Base-by-base conservation (phyloP, 2,113 vertebrate genomes). In the Cariama cristata region DNA sequence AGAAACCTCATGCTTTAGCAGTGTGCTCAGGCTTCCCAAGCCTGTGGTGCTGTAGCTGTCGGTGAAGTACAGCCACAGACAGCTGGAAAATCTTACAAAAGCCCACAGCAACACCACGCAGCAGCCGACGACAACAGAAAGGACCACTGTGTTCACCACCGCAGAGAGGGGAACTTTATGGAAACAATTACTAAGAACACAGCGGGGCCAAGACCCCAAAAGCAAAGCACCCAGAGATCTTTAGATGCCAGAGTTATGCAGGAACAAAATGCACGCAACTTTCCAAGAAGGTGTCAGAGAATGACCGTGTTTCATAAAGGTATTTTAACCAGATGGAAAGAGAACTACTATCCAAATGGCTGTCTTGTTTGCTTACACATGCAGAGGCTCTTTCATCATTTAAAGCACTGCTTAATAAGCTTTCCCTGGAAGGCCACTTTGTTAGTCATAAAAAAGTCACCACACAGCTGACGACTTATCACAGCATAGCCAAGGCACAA, bases 71-170 rank as follows among this genome's bases (percentile, higher is more conserved):
- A 50, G 83, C 40, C 69, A 23, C 22, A 4, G 47, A 16, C 17
- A 60, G n/a, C 30, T 38, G 32, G 40, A 22, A 69, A 33, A 60
- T 55, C 12, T 67, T 17, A 33, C 32, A 66, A 22, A 33, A 38
- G 11, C 40, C 16, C 12, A 7, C 26, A 32, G 49, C 81, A 69
- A 27, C 28, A 11, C 32, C 42, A 27, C n/a, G 14, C 12, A 11
- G 32, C 60, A 26, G 33, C 19, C 3, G 0, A 11, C 24, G 12
- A 6, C 23, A 28, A 55, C 13, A 40, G 72, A 5, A 45, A 26
- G 44, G 7, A 26, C 23, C 32, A 30, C 4, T 5, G 2, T 5
- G 5, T 44, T 64, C 63, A 24, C 6, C 26, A 12, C 0, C 0
- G 15, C 10, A 38, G 32, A 23, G 21, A 15, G 35, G 2, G 27